Evolutionary conservation across 2,797 vertebrate genomes (phyloP).

Genomic region (Ficedula albicollis): DNA sequence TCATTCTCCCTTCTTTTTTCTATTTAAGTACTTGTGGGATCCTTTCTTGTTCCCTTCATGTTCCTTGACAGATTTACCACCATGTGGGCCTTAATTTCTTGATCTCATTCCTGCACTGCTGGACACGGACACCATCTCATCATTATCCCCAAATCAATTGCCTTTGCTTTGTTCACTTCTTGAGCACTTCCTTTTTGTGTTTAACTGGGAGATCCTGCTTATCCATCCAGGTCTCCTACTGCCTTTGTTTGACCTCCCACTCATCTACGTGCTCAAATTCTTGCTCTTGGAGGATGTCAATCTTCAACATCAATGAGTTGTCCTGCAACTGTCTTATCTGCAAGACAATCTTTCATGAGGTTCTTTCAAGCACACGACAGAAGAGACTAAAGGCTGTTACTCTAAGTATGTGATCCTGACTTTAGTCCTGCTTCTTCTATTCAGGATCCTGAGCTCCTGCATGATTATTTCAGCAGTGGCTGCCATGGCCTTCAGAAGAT

Average conservation of each 20-base stretch:
- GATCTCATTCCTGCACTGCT: not conserved
- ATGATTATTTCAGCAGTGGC: not conserved
- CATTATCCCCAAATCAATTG: not conserved
- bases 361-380: not conserved
- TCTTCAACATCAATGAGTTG: not conserved
- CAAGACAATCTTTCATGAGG: not conserved
- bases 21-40: not conserved
- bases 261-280: not conserved
- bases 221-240: not conserved
- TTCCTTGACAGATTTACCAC: not conserved
- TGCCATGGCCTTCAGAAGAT: not conserved
- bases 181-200: not conserved
- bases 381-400: not conserved
- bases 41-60: not conserved
- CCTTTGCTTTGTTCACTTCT: not conserved
- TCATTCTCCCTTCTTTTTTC: not conserved
- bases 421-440: not conserved
- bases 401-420: not conserved
- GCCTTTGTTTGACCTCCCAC: not conserved
- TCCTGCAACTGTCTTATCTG: not conserved
- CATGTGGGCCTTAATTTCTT: not conserved
- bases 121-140: not conserved
- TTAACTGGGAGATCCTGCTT: not conserved
- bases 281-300: not conserved
- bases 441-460: not conserved